Base-by-base conservation (phyloP, 2,888 invertebrate genomes). In the Spatulosminthurus flaviceps region DNA sequence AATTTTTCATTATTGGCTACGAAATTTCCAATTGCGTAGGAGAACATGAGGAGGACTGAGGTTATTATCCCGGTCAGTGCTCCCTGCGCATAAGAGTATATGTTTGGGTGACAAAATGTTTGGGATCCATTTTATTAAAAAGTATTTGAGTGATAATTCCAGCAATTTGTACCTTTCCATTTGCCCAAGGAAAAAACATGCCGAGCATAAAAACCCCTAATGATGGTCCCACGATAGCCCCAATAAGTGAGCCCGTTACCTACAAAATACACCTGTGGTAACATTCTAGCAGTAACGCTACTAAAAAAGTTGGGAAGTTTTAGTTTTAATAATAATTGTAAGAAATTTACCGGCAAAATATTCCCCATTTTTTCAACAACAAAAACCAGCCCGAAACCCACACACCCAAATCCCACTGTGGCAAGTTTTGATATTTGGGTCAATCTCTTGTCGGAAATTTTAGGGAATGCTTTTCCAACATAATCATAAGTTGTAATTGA, bases 141-240 rank as follows among this genome's bases (percentile, higher is more conserved):
- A 21, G 9, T n/a, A n/a, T n/a, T 41, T 9, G 13, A 41, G 41
- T n/a, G n/a, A n/a, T 41, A 41, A 41, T 7, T 41, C 13, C 13
- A 41, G 41, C 7, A 22, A 19, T 29, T 29, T 86, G 86, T 88
- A 93, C 93, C 89, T 92, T 93, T 21, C 92, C 89, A 87, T 96
- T 96, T 2, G 95, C 92, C 91, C 92, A 93, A 0, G 96, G 96
- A 84, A 95, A 92, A 85, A 94, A 92, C 92, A 96, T 95, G 77
- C 96, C 96, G 21, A 96, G 89, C 0, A 94, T 92, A 87, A 96
- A 96, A 2, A 96, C 89, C 0, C 96, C 96, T 26, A 96, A 89
- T 0, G 95, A 93, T 0, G 96, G 93, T 1, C 96, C 96, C 1
- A 95, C 95, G 28, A 94, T 93, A 90, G 96, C 93, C 0, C 96